Evolutionary conservation across 2,888 invertebrate genomes (phyloP).

Genomic region (Branchipolynoe longqiensis): DNA sequence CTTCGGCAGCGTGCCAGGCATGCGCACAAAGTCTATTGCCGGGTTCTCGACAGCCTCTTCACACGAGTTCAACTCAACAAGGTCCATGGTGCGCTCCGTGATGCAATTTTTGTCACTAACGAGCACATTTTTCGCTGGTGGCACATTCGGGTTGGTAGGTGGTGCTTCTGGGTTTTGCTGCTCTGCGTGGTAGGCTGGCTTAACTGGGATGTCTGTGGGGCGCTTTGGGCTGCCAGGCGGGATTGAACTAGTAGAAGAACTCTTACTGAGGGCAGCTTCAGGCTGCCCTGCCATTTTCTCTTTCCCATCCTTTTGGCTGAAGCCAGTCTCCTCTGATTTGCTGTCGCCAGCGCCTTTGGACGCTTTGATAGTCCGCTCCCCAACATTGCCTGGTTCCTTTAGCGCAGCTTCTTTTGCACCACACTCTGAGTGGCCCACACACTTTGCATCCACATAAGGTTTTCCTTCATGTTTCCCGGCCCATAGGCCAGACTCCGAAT

Average conservation of each 20-base stretch:
- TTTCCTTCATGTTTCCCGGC: too few species aligned
- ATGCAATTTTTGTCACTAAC: slow-evolving; percentile 1
- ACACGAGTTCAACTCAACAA: slow-evolving; percentile 62
- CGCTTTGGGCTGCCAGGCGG: slow-evolving; percentile 21
- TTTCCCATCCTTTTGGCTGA: background rate
- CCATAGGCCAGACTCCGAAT: background rate
- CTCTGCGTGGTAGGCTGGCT: background rate
- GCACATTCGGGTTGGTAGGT: background rate
- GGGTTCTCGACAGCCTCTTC: slow-evolving; percentile 65
- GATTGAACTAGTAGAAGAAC: slow-evolving; percentile 4
- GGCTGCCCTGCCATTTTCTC: background rate
- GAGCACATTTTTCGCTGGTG: background rate
- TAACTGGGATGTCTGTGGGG: slow-evolving; percentile 59
- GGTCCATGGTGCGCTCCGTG: slow-evolving; percentile 46
- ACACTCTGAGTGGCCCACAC: too few species aligned
- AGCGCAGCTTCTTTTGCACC: too few species aligned
- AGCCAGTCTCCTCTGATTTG: background rate
- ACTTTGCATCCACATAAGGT: background rate
- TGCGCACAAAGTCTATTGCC: slow-evolving; percentile 64
- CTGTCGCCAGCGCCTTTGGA: background rate
- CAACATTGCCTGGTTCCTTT: background rate
- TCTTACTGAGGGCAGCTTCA: slow-evolving; percentile 10
- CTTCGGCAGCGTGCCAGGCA: slow-evolving; percentile 65
- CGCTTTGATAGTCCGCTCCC: background rate
- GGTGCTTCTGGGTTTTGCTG: background rate